phyloP scores from a whole-genome alignment of 2,113 vertebrate genomes.

The Phyllostomus discolor region DNA sequence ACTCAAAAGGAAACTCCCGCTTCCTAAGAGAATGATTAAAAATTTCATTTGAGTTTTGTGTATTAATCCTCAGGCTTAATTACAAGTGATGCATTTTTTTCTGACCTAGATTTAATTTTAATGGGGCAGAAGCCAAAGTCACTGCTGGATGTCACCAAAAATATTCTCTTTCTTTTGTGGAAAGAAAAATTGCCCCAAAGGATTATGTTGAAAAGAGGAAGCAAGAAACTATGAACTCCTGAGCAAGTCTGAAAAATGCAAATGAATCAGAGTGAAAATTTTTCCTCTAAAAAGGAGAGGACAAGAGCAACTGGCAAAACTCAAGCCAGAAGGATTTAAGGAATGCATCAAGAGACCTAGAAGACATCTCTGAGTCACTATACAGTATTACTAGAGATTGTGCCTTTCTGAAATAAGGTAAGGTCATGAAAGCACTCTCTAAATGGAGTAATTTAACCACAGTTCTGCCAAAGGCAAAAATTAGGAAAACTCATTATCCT shows the following conservation, averaged over 20 bases:
- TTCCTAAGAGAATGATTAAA: slow-evolving; percentile 20
- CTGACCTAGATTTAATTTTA: not conserved
- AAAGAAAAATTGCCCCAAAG: not conserved
- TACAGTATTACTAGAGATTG: not conserved
- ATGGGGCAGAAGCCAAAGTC: slow-evolving; percentile 15
- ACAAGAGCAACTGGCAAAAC: not conserved
- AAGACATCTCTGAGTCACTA: not conserved
- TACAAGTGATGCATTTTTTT: slow-evolving; percentile 16
- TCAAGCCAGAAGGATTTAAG: not conserved
- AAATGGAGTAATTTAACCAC: not conserved
- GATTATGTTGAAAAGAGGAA: slow-evolving; percentile 25
- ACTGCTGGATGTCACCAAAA: not conserved
- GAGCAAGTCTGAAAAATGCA: slow-evolving; percentile 22
- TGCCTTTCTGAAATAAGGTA: not conserved
- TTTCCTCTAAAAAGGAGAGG: slow-evolving; percentile 22
- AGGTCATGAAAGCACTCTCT: not conserved
- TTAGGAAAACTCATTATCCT: not conserved
- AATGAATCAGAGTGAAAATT: slow-evolving; percentile 3
- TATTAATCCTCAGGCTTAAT: not conserved
- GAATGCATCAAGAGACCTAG: not conserved
- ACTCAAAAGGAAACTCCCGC: not conserved
- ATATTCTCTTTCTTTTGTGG: not conserved
- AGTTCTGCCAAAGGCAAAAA: not conserved
- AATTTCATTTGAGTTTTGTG: not conserved
- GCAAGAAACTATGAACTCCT: not conserved